Base-by-base conservation (phyloP, 2,888 invertebrate genomes). In the Acleris laterana region DNA sequence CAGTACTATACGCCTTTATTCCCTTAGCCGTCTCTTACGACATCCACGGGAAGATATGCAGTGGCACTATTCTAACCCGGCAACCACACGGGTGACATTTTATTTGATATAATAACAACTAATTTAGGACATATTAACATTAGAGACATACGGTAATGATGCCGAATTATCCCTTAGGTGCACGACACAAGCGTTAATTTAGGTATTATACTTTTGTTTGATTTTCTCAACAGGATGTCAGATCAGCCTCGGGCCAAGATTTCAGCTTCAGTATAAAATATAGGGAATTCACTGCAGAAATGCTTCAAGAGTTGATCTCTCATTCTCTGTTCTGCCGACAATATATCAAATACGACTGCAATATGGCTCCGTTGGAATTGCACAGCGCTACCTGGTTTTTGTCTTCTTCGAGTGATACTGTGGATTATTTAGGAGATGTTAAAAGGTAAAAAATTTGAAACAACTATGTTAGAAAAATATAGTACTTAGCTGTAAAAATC, bases 351-450 rank as follows among this genome's bases (percentile, higher is more conserved):
- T 98, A 98, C 78, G 98, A 98, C 77, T 98, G 98, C 77, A 96
- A 96, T 78, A 96, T 96, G 88, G 97, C 98, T 1, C 97, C 97
- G 1, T 84, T 98, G 70, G 97, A 97, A 70, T 86, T 98, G 11
- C 97, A 97, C 78, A 97, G 97, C 68, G 96, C 97, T 2, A 97
- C 98, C 0, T 98, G 98, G 97, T 97, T 98, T 80, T 94, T 95
- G 62, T 97, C 97, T 5, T 97, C 98, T 0, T 95, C 95, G 4
- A 96, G 96, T 78, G 95, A 95, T 64, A 96, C 96, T 0, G 96
- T 98, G 0, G 97, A 97, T 83, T 96, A 95, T 77, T 94, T 98
- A 74, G 98, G 98, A 22, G 96, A 96, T 80, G 96, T 96, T 6
- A 97, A 96, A 88, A 94, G 96, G 96, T 95, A 81, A 80, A 53